Conservation (phyloP, 2,888 invertebrate genomes). For the Netelia inedita region DNA sequence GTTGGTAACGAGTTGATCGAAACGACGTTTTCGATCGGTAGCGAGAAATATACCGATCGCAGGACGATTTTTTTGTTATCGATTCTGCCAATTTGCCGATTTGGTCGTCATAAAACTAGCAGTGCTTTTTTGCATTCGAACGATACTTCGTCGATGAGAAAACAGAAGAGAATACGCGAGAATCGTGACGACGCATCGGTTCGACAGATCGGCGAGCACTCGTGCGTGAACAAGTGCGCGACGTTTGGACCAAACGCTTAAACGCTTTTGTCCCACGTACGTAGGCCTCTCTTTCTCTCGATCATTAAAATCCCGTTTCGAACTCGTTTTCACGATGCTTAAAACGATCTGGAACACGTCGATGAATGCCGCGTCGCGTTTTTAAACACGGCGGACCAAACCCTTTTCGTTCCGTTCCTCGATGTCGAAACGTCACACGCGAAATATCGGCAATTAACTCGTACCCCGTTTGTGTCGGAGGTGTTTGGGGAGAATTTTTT, state of each 20-base stretch:
- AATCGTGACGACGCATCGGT: constrained; percentile 68
- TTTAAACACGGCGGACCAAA: background rate
- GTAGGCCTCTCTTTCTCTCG: constrained; percentile 27
- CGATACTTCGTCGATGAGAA: constrained; percentile 21
- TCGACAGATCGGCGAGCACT: constrained; percentile 65
- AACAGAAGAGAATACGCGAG: constrained; percentile 47
- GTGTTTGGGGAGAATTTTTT: constrained; percentile 35
- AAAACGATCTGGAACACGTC: constrained; percentile 68
- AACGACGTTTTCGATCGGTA: constrained; percentile 59
- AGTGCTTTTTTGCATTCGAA: background rate
- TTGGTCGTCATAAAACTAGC: too few relatives aligned
- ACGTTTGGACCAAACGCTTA: constrained; percentile 61
- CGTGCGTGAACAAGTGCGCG: constrained; percentile 69
- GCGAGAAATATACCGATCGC: background rate
- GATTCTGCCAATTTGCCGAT: too few relatives aligned
- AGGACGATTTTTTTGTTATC: too few relatives aligned
- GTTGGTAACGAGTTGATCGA: constrained; percentile 28
- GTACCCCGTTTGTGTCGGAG: constrained; percentile 43
- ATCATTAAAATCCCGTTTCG: constrained; percentile 68
- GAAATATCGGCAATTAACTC: constrained; percentile 67
- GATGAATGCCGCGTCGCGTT: constrained; percentile 56
- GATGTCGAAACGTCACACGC: constrained; percentile 30
- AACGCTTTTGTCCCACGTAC: constrained; percentile 46
- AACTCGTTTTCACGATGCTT: constrained; percentile 81
- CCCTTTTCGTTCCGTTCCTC: background rate